Base-by-base conservation (phyloP, 2,797 vertebrate genomes). In the Erethizon dorsatum region DNA sequence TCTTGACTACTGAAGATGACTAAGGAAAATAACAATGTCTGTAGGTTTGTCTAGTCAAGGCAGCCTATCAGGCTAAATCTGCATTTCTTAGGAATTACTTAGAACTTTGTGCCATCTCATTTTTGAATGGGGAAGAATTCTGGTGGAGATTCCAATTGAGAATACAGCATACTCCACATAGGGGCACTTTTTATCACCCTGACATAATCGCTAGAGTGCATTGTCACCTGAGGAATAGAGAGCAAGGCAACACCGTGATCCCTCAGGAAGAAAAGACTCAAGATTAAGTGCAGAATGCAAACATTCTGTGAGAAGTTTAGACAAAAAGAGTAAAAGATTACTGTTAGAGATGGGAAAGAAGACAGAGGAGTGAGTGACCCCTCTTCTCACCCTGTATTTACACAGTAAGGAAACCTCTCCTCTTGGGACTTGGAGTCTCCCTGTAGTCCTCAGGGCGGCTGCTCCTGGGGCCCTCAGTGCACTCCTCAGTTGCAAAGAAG, bases 401-500 rank as follows among this genome's bases (percentile, higher is more conserved):
- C 79, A 77, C 78, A 28, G 15, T 22, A 57, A 63, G 82, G 33
- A 90, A 80, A 50, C 28, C n/a, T 84, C 54, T 90, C 63, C 24
- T 75, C 22, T 47, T 52, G 52, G 84, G 28, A 33, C 37, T n/a
- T 33, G 5, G 26, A 33, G 33, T 91, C 13, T 85, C 6, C 14
- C 31, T 2, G 8, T 56, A 26, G 83, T 45, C 67, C 87, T n/a
- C 41, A 37, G n/a, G 50, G 15, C 0, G 24, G 52, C 41, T 78
- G 47, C 56, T 82, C 56, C 12, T 20, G 2, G 77, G 61, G 26
- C 92, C 94, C 80, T 91, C 41, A 12, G 33, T 54, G 90, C 79
- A 47, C 61, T 92, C 90, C 75, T 83, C 78, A 56, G 50, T 57
- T 94, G 89, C 82, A 83, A 52, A 84, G 94, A 96, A 31, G 95